Evolutionary conservation across 2,113 vertebrate species (phyloP).

Genomic region (Dasypus novemcinctus): DNA sequence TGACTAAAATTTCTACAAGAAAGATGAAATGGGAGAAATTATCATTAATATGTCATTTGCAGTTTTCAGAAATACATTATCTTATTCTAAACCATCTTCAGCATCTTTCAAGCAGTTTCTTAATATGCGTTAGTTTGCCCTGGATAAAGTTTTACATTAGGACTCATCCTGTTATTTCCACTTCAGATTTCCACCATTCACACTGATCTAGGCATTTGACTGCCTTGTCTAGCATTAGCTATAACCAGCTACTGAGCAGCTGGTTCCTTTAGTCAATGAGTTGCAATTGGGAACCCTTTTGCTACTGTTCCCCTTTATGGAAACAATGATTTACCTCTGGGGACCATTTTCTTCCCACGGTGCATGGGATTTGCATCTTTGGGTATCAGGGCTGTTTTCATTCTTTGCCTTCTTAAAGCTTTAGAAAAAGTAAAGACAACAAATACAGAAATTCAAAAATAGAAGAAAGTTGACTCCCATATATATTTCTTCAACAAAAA

Average conservation of each 20-base stretch:
- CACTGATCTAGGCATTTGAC: not conserved
- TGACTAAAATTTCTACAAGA: not conserved
- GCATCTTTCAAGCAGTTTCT: not conserved
- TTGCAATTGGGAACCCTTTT: not conserved
- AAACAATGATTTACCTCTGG: slow-evolving; percentile 84
- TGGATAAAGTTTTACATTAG: not conserved
- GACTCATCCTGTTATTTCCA: not conserved
- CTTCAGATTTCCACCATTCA: not conserved
- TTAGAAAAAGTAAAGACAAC: slow-evolving; percentile 43
- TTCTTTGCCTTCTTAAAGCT: slow-evolving; percentile 88
- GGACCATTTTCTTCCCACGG: slow-evolving; percentile 90
- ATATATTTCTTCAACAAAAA: not conserved
- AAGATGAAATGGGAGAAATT: not conserved
- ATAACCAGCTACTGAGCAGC: not conserved
- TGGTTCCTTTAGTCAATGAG: not conserved
- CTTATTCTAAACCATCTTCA: not conserved
- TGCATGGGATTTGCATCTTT: slow-evolving; percentile 84
- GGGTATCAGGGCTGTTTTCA: slow-evolving; percentile 84
- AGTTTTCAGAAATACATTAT: not conserved
- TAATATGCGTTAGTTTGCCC: not conserved
- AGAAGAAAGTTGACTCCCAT: not conserved
- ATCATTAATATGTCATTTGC: not conserved
- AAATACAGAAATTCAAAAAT: slow-evolving; percentile 35
- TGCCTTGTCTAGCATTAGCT: not conserved
- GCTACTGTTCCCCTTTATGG: not conserved